Conservation (phyloP, 2,888 invertebrate species). For the Caenorhabditis virilis region DNA sequence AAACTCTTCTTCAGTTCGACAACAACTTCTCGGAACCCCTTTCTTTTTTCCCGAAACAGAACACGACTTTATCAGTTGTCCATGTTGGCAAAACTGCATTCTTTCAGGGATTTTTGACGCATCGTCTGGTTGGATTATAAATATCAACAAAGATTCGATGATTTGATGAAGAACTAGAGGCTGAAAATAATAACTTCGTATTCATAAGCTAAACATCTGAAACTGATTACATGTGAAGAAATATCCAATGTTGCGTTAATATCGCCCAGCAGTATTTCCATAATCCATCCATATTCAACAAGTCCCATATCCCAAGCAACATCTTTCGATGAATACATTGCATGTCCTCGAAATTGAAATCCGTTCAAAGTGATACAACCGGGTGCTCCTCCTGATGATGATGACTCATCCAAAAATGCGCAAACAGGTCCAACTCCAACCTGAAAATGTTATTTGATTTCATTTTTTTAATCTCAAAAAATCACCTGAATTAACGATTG, state of each 20-base stretch:
- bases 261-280: constrained; percentile 90
- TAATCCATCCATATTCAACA: constrained; percentile 93
- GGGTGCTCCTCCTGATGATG: constrained; percentile 37
- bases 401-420: constrained; percentile 33
- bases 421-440: constrained; percentile 43
- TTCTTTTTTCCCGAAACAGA: constrained; percentile 15
- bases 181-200: constrained; percentile 68
- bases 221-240: constrained; percentile 47
- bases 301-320: constrained; percentile 89
- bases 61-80: constrained; percentile 32
- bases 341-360: constrained; percentile 84
- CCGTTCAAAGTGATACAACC: constrained; percentile 75
- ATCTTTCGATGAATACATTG: constrained; percentile 85
- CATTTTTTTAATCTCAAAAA: neutral
- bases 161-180: constrained; percentile 85
- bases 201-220: neutral
- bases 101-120: constrained; percentile 82
- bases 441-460: constrained; percentile 74
- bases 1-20: constrained; percentile 15
- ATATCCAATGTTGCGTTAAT: constrained; percentile 84
- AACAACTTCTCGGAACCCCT: neutral
- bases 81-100: constrained; percentile 72
- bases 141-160: constrained; percentile 84
- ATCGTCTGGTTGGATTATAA: constrained; percentile 87
- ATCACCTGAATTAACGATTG: constrained; percentile 88